Conservation (phyloP, 2,113 vertebrate genomes). For the Gobius niger region DNA sequence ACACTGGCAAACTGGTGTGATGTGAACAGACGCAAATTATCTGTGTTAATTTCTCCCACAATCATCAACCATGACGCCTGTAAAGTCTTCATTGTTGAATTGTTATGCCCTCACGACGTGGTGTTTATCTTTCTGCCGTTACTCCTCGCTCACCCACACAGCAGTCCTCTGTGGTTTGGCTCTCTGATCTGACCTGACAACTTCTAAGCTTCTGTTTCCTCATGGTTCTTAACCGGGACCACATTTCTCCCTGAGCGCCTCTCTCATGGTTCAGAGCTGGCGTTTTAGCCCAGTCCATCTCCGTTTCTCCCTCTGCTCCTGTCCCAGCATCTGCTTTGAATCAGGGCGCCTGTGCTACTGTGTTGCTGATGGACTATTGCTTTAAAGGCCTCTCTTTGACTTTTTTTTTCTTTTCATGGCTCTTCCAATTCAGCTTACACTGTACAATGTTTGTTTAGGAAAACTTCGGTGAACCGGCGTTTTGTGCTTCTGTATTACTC, state of each 20-base stretch:
- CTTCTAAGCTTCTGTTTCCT: slow-evolving; percentile 88
- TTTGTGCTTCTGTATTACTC: slow-evolving; percentile 18
- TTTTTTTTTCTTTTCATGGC: slow-evolving; percentile 30
- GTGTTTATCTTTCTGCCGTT: not conserved
- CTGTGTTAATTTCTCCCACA: too few species aligned
- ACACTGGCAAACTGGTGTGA: too few species aligned
- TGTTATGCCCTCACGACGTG: not conserved
- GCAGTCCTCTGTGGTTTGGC: slow-evolving; percentile 54
- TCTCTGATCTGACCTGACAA: slow-evolving; percentile 84
- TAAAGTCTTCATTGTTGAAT: not conserved
- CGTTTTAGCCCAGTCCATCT: slow-evolving; percentile 41
- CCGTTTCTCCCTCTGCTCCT: slow-evolving; percentile 34
- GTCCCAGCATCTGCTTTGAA: slow-evolving; percentile 83
- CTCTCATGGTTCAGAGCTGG: slow-evolving; percentile 52
- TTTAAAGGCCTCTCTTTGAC: slow-evolving; percentile 65
- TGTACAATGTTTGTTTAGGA: slow-evolving; percentile 41
- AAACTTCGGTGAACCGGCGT: slow-evolving; percentile 25
- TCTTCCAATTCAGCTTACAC: slow-evolving; percentile 51
- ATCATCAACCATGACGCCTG: too few species aligned
- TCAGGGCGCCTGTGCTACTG: slow-evolving; percentile 77
- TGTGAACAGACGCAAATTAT: too few species aligned
- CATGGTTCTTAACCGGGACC: slow-evolving; percentile 82
- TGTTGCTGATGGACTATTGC: slow-evolving; percentile 73
- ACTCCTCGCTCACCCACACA: slow-evolving; percentile 15
- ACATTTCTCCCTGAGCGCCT: slow-evolving; percentile 73